A percentile compares a stretch with the other conserved stretches of the same genome.
phyloP scores from a whole-genome alignment of 2,888 invertebrate genomes.

The Brenthis daphne region DNA sequence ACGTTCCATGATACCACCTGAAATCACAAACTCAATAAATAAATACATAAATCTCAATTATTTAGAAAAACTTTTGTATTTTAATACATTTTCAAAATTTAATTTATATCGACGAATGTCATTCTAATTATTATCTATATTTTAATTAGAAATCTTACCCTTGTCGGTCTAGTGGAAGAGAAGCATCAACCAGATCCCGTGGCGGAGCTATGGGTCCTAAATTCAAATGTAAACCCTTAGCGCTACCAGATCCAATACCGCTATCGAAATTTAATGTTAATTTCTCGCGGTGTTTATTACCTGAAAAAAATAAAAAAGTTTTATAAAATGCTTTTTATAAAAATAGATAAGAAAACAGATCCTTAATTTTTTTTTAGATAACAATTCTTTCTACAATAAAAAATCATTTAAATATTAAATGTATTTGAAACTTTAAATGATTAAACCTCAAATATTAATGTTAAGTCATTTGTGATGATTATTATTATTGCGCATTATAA shows the following conservation, averaged over 20 bases:
- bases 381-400: not conserved
- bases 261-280: slow-evolving; percentile 88
- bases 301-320: slow-evolving; percentile 56
- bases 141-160: slow-evolving; percentile 82
- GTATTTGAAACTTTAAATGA: no score
- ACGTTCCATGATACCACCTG: slow-evolving; percentile 98
- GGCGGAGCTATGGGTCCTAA: slow-evolving; percentile 85
- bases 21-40: slow-evolving; percentile 8
- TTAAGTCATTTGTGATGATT: no score
- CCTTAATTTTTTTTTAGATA: not conserved
- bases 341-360: not conserved
- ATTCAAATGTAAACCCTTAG: slow-evolving; percentile 86
- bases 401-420: not conserved
- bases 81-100: no score
- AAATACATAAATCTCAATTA: not conserved
- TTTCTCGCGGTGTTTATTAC: slow-evolving; percentile 85
- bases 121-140: not conserved
- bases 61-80: no score
- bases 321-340: not conserved
- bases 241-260: slow-evolving; percentile 71
- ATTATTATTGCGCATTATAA: no score
- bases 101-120: no score
- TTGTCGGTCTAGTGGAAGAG: slow-evolving; percentile 92
- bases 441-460: no score
- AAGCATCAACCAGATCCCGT: slow-evolving; percentile 89